phyloP scores from a whole-genome alignment of 2,797 vertebrate genomes.

The Periparus ater region DNA sequence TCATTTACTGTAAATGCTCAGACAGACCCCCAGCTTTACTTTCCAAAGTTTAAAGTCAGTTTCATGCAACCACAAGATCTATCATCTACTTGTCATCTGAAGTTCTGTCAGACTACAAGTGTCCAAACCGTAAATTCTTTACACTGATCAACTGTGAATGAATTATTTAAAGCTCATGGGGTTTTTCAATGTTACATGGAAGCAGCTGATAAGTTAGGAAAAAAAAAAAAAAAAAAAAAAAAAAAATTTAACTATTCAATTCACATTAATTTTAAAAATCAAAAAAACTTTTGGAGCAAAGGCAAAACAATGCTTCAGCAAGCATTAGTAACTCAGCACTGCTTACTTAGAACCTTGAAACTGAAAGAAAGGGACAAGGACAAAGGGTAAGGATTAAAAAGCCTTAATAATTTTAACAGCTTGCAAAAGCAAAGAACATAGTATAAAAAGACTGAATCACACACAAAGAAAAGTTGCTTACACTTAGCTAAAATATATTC shows the following conservation, averaged over 20 bases:
- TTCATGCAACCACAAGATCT: neutral
- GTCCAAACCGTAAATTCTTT: neutral
- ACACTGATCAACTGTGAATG: neutral
- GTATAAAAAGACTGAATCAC: neutral
- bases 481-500: neutral
- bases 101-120: neutral
- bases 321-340: neutral
- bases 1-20: neutral
- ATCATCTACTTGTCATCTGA: neutral
- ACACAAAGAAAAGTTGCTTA: neutral
- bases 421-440: neutral
- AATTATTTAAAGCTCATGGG: fast-evolving
- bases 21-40: neutral
- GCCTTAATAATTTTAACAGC: neutral
- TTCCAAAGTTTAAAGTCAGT: neutral
- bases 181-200: neutral
- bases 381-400: neutral
- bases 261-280: neutral
- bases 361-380: neutral
- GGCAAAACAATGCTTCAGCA: neutral
- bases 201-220: neutral
- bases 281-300: neutral
- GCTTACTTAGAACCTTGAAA: neutral
- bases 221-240: neutral
- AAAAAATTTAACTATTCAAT: neutral